phyloP scores from a whole-genome alignment of 2,797 vertebrate species.

The Synanceia verrucosa region DNA sequence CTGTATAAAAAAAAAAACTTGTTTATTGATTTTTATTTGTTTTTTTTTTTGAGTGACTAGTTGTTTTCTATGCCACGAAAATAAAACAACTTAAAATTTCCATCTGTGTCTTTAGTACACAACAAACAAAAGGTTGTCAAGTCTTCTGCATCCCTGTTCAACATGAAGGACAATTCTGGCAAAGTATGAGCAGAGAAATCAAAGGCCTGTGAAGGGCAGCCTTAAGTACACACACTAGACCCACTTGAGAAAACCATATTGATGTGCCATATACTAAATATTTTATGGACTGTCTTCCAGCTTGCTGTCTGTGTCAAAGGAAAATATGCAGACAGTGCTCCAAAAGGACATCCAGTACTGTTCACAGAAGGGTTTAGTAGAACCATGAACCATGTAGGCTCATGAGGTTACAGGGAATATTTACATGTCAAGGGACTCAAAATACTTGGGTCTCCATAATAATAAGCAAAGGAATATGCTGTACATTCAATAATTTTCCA shows the following conservation, averaged over 20 bases:
- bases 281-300: neutral
- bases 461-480: neutral
- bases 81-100: slow-evolving; percentile 41
- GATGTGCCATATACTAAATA: fast-evolving
- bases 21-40: slow-evolving; percentile 31
- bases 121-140: neutral
- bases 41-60: slow-evolving; percentile 12
- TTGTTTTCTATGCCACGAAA: slow-evolving; percentile 43
- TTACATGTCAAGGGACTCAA: neutral
- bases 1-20: neutral
- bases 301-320: neutral
- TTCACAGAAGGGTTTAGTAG: neutral
- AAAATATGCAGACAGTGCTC: neutral
- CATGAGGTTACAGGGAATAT: neutral
- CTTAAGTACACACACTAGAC: neutral
- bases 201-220: neutral
- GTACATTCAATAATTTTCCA: neutral
- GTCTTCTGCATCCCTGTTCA: neutral
- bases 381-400: neutral
- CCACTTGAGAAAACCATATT: neutral
- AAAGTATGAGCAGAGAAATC: neutral
- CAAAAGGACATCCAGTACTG: neutral
- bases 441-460: neutral
- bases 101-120: neutral
- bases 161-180: neutral